These are phyloP conservation scores for Altica lythri DNA, from an alignment of 2,888 invertebrate genomes.

Conservation along the genomic window DNA sequence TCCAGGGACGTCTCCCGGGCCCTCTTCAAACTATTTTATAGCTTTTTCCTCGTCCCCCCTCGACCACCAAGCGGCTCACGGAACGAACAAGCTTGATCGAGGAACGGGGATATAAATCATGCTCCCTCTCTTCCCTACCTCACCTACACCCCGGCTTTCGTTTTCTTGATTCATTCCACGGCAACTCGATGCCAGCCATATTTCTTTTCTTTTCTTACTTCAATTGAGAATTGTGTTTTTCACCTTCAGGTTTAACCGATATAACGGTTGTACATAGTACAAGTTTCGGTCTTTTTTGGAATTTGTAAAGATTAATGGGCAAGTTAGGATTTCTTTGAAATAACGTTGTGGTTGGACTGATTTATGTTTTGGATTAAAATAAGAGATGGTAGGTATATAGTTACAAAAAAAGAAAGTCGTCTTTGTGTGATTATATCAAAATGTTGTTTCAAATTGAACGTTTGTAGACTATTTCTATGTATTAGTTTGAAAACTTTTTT, in stretches of 20 bases:
- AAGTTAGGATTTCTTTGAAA: no score
- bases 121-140: slow-evolving; percentile 26
- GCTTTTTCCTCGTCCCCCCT: slow-evolving; percentile 41
- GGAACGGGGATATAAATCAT: slow-evolving; percentile 54
- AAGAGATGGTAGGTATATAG: no score
- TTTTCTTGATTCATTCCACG: slow-evolving; percentile 51
- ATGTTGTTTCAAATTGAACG: no score
- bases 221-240: slow-evolving; percentile 48
- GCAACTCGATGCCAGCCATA: slow-evolving; percentile 48
- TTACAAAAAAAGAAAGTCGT: no score
- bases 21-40: slow-evolving; percentile 58
- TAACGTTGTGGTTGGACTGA: no score
- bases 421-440: no score
- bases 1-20: slow-evolving; percentile 55
- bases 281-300: no score
- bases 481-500: no score
- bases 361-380: no score
- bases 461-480: no score
- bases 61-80: slow-evolving; percentile 41
- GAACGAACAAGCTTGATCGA: slow-evolving; percentile 53
- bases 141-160: slow-evolving; percentile 32
- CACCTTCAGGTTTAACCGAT: slow-evolving; percentile 24
- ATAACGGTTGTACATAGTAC: no score
- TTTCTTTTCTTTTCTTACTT: slow-evolving; percentile 51
- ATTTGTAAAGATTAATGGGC: no score